Evolutionary conservation across 2,888 invertebrate genomes (phyloP).

Genomic region (Eupithecia subumbrata): DNA sequence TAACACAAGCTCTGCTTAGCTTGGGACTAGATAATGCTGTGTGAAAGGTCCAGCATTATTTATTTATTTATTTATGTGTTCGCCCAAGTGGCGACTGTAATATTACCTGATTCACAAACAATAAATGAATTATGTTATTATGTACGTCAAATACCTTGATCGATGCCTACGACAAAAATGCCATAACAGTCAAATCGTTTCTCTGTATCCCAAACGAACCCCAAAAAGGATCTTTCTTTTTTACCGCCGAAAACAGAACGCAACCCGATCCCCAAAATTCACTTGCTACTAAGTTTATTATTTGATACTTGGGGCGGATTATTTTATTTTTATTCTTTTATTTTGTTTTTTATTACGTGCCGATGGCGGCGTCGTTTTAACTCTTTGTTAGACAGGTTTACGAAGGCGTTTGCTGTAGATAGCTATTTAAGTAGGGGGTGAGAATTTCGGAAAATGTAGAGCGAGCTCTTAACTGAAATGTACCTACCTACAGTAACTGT

Average conservation of each 20-base stretch:
- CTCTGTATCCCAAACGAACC: conserved; percentile 48
- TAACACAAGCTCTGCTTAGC: no score
- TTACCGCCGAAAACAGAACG: conserved; percentile 58
- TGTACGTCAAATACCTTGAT: neutral
- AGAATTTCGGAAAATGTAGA: conserved; percentile 19
- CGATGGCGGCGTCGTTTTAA: conserved; percentile 74
- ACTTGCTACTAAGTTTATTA: conserved; percentile 84
- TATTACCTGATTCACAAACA: no score
- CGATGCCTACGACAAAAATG: neutral
- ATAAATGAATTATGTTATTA: no score
- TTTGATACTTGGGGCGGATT: conserved; percentile 79
- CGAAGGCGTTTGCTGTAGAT: conserved; percentile 64
- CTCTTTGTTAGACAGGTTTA: conserved; percentile 65
- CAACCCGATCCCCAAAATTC: conserved; percentile 82
- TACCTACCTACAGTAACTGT: no score
- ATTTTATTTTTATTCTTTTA: conserved; percentile 60
- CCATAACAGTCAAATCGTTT: neutral
- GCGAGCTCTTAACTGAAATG: neutral
- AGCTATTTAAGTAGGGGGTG: conserved; percentile 52
- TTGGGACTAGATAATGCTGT: no score
- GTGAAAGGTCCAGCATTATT: no score
- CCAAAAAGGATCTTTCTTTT: conserved; percentile 63
- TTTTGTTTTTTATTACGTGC: conserved; percentile 41
- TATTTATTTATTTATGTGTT: no score
- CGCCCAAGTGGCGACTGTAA: no score